Evolutionary conservation across 2,113 vertebrate species (phyloP).

Genomic region (Scomber colias): DNA sequence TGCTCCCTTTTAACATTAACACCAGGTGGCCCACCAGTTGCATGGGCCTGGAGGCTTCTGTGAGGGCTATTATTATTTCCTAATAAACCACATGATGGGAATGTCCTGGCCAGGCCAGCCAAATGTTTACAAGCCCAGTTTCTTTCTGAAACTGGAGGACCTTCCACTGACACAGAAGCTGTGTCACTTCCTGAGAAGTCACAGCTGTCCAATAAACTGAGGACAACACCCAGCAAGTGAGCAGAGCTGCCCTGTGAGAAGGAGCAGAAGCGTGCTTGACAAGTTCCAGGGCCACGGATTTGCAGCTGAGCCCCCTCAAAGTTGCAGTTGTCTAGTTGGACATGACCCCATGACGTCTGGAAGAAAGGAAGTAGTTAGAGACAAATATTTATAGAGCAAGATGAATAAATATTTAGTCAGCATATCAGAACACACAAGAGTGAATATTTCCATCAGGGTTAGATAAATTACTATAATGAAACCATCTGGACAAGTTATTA

Average conservation of each 20-base stretch:
- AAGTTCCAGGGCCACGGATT: slow-evolving; percentile 89
- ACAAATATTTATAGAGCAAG: neutral
- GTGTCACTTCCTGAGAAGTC: slow-evolving; percentile 92
- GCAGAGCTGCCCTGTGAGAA: slow-evolving; percentile 90
- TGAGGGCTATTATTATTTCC: slow-evolving; percentile 20
- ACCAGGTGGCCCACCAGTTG: slow-evolving; percentile 34
- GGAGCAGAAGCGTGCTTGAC: slow-evolving; percentile 93
- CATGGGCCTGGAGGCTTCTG: slow-evolving; percentile 10
- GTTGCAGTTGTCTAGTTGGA: slow-evolving; percentile 94
- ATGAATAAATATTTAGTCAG: too few relatives aligned
- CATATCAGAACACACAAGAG: too few relatives aligned
- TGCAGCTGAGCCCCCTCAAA: slow-evolving; percentile 92
- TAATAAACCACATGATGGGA: slow-evolving; percentile 57
- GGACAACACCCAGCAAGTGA: slow-evolving; percentile 87
- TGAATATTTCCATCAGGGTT: neutral
- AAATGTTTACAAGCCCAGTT: slow-evolving; percentile 95
- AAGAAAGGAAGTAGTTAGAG: neutral
- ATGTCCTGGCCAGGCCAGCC: slow-evolving; percentile 85
- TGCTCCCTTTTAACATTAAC: slow-evolving; percentile 76
- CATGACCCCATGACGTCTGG: slow-evolving; percentile 91
- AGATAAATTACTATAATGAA: neutral
- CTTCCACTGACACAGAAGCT: slow-evolving; percentile 91
- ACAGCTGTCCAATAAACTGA: slow-evolving; percentile 92
- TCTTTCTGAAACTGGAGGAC: slow-evolving; percentile 87
- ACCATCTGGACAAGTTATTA: neutral